Conservation (phyloP, 2,888 invertebrate genomes). For the Cremastinae sp. region DNA sequence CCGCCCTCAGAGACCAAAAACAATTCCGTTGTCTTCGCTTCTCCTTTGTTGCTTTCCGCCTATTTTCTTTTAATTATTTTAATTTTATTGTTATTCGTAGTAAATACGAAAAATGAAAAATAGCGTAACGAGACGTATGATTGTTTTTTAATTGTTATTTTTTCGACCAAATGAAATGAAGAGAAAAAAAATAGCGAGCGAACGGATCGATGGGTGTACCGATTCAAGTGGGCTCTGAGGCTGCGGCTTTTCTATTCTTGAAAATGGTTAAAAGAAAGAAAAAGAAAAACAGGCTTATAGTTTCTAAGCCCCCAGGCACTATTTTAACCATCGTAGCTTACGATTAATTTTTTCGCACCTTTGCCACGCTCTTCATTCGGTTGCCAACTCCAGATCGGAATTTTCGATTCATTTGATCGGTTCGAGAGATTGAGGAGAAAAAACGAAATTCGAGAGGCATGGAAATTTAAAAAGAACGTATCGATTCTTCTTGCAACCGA, state of each 20-base stretch:
- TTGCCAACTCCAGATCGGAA: constrained; percentile 58
- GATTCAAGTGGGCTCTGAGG: constrained; percentile 54
- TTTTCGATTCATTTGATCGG: constrained; percentile 2
- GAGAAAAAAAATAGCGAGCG: constrained; percentile 22
- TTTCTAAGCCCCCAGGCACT: constrained; percentile 69
- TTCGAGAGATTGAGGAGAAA: neutral
- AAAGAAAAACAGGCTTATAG: constrained; percentile 66
- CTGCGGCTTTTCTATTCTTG: constrained; percentile 59
- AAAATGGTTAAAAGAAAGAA: constrained; percentile 59
- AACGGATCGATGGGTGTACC: constrained; percentile 45
- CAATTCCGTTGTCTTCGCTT: constrained; percentile 3
- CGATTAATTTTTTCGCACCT: constrained; percentile 75
- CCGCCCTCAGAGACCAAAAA: neutral
- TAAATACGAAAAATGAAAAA: constrained; percentile 41
- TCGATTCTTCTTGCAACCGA: too few relatives aligned
- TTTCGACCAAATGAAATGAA: constrained; percentile 17
- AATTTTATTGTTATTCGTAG: constrained; percentile 51
- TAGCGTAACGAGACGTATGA: constrained; percentile 45
- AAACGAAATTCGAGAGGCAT: neutral
- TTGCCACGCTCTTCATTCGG: constrained; percentile 59
- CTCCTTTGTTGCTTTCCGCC: constrained; percentile 9
- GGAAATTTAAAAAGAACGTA: neutral
- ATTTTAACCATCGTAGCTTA: constrained; percentile 74
- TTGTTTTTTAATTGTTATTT: constrained; percentile 16
- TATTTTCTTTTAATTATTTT: constrained; percentile 25